These are phyloP conservation scores for Tenthredo livida DNA, from an alignment of 2,888 invertebrate genomes.

Conservation along the genomic window DNA sequence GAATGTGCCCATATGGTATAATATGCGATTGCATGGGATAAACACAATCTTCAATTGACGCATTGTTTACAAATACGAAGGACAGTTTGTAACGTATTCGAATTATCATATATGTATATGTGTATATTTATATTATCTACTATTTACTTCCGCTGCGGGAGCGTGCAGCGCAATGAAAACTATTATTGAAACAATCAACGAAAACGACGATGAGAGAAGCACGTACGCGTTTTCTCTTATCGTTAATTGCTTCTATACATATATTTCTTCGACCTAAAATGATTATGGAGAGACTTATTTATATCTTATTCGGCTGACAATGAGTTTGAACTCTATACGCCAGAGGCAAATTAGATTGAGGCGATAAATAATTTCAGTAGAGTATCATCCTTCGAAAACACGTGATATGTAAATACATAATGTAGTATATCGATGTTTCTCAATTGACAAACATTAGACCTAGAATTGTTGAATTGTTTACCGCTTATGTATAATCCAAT, in stretches of 20 bases:
- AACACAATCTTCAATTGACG: neutral
- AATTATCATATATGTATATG: neutral
- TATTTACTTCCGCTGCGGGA: neutral
- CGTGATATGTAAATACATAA: neutral
- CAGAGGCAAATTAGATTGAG: neutral
- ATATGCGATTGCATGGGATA: neutral
- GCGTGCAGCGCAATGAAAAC: neutral
- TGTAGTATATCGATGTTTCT: too few relatives aligned
- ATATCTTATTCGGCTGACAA: neutral
- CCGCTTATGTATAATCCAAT: too few relatives aligned
- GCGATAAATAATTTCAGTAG: neutral
- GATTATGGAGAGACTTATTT: neutral
- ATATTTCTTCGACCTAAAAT: neutral
- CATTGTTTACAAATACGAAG: slow-evolving; percentile 28
- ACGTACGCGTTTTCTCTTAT: slow-evolving; percentile 8
- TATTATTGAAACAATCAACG: neutral
- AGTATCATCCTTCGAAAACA: neutral
- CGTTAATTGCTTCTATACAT: neutral
- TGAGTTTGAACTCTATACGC: neutral
- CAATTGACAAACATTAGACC: too few relatives aligned
- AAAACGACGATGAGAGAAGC: slow-evolving; percentile 2
- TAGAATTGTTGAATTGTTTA: too few relatives aligned
- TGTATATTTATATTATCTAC: neutral
- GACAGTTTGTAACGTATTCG: slow-evolving; percentile 1
- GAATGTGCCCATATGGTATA: too few relatives aligned